Conservation (phyloP, 2,888 invertebrate species). For the Syrphus vitripennis region DNA sequence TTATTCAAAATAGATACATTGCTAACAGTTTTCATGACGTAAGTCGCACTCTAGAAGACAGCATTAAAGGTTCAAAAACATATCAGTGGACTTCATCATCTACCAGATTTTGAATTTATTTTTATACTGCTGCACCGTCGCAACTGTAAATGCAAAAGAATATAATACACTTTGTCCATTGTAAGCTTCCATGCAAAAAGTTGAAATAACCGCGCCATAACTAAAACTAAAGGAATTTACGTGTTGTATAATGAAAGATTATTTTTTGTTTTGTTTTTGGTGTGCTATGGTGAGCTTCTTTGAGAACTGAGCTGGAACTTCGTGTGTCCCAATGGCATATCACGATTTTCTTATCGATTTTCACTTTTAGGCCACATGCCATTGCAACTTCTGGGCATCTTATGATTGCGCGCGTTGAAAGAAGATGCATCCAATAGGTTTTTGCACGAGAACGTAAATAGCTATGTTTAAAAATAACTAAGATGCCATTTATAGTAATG, state of each 20-base stretch:
- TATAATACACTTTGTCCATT: not conserved
- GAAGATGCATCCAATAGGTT: constrained; percentile 21
- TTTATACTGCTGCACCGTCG: not conserved
- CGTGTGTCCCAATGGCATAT: constrained; percentile 67
- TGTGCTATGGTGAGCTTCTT: not conserved
- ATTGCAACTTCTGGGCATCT: constrained; percentile 6
- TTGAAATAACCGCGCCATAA: constrained; percentile 7
- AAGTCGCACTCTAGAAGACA: constrained; percentile 4
- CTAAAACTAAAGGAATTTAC: constrained; percentile 4
- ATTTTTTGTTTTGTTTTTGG: not conserved
- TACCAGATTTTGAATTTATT: constrained; percentile 16
- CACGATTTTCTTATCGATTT: constrained; percentile 69
- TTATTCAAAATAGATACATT: constrained; percentile 36
- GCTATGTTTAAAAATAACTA: not conserved
- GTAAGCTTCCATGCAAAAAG: not conserved
- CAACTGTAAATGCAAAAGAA: not conserved
- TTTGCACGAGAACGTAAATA: constrained; percentile 7
- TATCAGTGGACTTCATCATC: constrained; percentile 34
- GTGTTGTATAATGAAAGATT: constrained; percentile 15
- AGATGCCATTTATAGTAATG: not conserved
- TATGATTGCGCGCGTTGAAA: not conserved
- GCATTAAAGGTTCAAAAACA: constrained; percentile 34
- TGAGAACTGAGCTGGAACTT: not conserved
- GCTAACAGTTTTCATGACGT: constrained; percentile 26
- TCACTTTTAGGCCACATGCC: constrained; percentile 49